A percentile compares a stretch with the other conserved stretches of the same genome.
Conservation (phyloP, 2,113 vertebrate genomes). For the Leptodactylus fuscus region DNA sequence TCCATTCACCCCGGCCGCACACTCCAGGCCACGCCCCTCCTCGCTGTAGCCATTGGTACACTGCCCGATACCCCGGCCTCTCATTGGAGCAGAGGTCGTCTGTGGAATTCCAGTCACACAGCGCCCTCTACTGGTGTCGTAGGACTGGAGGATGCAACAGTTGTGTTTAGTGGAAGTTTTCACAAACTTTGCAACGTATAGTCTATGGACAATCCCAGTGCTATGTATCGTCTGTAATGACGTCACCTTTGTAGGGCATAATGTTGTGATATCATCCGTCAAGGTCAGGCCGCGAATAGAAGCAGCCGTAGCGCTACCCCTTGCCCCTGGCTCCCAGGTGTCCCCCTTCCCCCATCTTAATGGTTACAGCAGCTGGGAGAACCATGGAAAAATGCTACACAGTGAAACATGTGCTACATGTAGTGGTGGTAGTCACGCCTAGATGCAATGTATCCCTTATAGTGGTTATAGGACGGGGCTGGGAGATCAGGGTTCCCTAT, state of each 20-base stretch:
- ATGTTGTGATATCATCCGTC: too few species aligned
- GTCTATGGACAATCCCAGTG: not conserved
- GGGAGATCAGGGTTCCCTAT: too few species aligned
- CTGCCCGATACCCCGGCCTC: not conserved
- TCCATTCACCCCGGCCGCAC: not conserved
- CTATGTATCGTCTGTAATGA: not conserved
- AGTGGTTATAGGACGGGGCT: too few species aligned
- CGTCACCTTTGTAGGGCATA: not conserved
- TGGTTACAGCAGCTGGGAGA: too few species aligned
- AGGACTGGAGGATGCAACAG: not conserved
- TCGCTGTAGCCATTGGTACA: not conserved
- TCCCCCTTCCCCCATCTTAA: too few species aligned
- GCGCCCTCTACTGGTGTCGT: conserved; percentile 31
- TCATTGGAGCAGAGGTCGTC: not conserved
- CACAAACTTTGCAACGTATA: not conserved
- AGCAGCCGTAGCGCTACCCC: too few species aligned
- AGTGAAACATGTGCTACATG: too few species aligned
- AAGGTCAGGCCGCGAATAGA: too few species aligned
- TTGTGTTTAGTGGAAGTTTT: not conserved
- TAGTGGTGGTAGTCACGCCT: too few species aligned
- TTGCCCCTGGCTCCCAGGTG: too few species aligned
- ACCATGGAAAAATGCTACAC: too few species aligned
- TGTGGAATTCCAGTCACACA: conserved; percentile 13
- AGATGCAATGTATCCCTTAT: too few species aligned
- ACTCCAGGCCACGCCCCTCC: conserved; percentile 41